Evolutionary conservation across 2,888 invertebrate genomes (phyloP).

Genomic region (Embidobia sp.): DNA sequence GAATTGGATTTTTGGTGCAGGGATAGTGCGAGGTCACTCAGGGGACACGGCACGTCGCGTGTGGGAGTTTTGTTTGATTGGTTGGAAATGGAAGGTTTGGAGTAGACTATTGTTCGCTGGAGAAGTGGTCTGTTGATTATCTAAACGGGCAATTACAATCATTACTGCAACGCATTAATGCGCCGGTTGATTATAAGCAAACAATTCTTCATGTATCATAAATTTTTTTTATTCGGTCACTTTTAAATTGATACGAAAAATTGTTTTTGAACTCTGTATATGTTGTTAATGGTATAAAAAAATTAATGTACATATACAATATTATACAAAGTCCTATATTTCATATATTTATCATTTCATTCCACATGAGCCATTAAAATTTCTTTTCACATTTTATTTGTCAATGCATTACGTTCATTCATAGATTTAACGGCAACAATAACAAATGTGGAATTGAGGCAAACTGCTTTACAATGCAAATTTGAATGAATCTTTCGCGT

Average conservation of each 20-base stretch:
- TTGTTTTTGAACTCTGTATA: too few species aligned
- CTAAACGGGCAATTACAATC: slow-evolving; percentile 54
- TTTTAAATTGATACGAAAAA: background rate
- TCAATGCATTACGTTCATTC: too few species aligned
- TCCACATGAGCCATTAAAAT: too few species aligned
- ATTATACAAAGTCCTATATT: too few species aligned
- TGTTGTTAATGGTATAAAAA: too few species aligned
- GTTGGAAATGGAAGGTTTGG: slow-evolving; percentile 38
- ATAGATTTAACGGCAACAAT: too few species aligned
- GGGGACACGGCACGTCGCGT: background rate
- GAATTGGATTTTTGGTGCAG: background rate
- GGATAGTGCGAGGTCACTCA: slow-evolving; percentile 28
- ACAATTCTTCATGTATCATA: slow-evolving; percentile 20
- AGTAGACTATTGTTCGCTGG: slow-evolving; percentile 41
- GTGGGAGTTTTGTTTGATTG: slow-evolving; percentile 55
- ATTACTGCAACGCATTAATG: slow-evolving; percentile 43
- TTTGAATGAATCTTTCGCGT: background rate
- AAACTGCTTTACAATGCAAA: background rate
- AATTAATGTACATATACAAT: too few species aligned
- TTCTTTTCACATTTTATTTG: too few species aligned
- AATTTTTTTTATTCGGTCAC: slow-evolving; percentile 12
- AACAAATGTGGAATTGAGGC: too few species aligned
- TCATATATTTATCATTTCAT: too few species aligned
- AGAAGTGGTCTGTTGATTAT: slow-evolving; percentile 52
- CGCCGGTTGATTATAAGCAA: slow-evolving; percentile 25